Conservation (phyloP, 37 sponge, comb jelly and placozoan species). For the Tethya wilhelma region DNA sequence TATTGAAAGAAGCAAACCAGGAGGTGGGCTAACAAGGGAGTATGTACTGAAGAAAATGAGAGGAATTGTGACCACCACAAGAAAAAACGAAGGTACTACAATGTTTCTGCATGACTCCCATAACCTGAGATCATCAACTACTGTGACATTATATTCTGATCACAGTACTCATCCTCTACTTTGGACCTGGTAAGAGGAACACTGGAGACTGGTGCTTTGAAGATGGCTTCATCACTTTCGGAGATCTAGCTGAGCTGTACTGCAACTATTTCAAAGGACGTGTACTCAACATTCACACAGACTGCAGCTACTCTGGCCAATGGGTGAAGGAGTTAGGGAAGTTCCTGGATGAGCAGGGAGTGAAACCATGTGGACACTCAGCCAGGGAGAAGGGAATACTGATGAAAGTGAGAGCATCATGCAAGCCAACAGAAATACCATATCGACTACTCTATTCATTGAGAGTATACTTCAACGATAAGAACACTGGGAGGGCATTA, state of each 20-base stretch:
- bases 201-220: conserved; percentile 89
- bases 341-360: conserved; percentile 58
- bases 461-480: background rate
- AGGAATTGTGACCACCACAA: too few relatives aligned
- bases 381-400: conserved; percentile 59
- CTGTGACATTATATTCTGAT: too few relatives aligned
- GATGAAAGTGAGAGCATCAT: conserved; percentile 61
- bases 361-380: conserved; percentile 73
- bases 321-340: conserved; percentile 41
- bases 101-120: too few relatives aligned
- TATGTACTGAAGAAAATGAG: too few relatives aligned
- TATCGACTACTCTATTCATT: background rate
- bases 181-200: conserved; percentile 59
- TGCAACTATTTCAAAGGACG: conserved; percentile 38
- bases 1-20: too few relatives aligned
- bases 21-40: too few relatives aligned
- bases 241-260: conserved; percentile 68
- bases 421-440: conserved; percentile 38
- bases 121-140: too few relatives aligned
- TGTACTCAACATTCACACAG: conserved; percentile 52
- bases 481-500: background rate
- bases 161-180: conserved; percentile 63
- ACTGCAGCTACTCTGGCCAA: conserved; percentile 64
- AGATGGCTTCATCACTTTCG: conserved; percentile 67
- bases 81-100: too few relatives aligned